phyloP scores from a whole-genome alignment of 2,797 vertebrate species.

The Liparis tanakae region DNA sequence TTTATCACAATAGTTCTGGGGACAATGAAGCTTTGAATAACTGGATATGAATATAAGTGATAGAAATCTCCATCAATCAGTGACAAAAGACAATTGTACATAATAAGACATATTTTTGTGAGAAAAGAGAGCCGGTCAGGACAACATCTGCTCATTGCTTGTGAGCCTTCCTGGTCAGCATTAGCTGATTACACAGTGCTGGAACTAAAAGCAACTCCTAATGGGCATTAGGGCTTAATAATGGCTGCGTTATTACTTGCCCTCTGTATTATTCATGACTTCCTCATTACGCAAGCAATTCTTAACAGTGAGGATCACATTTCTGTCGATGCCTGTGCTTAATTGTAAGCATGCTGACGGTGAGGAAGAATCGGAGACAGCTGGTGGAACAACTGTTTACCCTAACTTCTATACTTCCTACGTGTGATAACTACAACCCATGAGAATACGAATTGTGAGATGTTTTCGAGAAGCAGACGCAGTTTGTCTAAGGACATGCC shows the following conservation, averaged over 20 bases:
- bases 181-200: slow-evolving; percentile 53
- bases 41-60: slow-evolving; percentile 49
- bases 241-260: slow-evolving; percentile 80
- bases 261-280: slow-evolving; percentile 83
- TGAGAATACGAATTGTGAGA: slow-evolving; percentile 46
- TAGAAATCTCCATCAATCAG: slow-evolving; percentile 55
- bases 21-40: slow-evolving; percentile 36
- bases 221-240: slow-evolving; percentile 81
- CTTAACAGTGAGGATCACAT: slow-evolving; percentile 72
- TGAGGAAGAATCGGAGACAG: slow-evolving; percentile 50
- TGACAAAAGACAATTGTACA: slow-evolving; percentile 32
- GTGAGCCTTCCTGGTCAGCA: slow-evolving; percentile 58
- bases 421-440: slow-evolving; percentile 51
- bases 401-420: slow-evolving; percentile 61
- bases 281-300: slow-evolving; percentile 77
- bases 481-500: slow-evolving; percentile 28
- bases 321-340: slow-evolving; percentile 62
- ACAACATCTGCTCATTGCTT: slow-evolving; percentile 28
- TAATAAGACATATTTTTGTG: slow-evolving; percentile 41
- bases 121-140: slow-evolving; percentile 60
- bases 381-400: slow-evolving; percentile 67
- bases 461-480: slow-evolving; percentile 31
- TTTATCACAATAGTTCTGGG: slow-evolving; percentile 46
- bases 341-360: slow-evolving; percentile 61
- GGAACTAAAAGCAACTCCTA: slow-evolving; percentile 69